phyloP scores from a whole-genome alignment of 2,797 vertebrate genomes.

The Zalophus californianus region DNA sequence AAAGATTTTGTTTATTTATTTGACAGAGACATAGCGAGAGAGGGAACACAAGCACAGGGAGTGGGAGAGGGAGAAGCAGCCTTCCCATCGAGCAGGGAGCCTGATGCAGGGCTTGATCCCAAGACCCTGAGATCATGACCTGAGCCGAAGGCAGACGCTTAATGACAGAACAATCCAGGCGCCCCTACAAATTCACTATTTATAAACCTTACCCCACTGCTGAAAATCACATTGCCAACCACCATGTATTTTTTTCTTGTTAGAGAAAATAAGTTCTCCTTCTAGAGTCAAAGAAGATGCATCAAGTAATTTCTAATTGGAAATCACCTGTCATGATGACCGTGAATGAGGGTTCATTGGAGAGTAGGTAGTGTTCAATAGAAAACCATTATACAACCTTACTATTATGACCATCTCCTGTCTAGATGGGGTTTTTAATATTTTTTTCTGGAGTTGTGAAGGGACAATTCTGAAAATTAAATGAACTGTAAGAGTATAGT shows the following conservation, averaged over 20 bases:
- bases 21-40: too few species aligned
- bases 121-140: too few species aligned
- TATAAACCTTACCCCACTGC: neutral
- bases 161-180: too few species aligned
- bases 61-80: too few species aligned
- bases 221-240: constrained; percentile 47
- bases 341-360: neutral
- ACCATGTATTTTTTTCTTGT: neutral
- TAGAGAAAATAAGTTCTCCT: neutral
- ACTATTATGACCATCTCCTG: neutral
- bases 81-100: too few species aligned
- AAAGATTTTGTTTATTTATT: too few species aligned
- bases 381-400: neutral
- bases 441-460: neutral
- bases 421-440: neutral
- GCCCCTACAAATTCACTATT: neutral
- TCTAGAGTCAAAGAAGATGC: neutral
- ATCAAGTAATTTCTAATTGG: neutral
- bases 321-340: neutral
- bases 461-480: neutral
- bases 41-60: too few species aligned
- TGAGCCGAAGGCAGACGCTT: too few species aligned
- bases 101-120: too few species aligned
- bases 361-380: neutral
- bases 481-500: neutral